Evolutionary conservation across 2,113 vertebrate genomes (phyloP), one percentile per base, ranked within the genome.

Genomic region (Chroicocephalus ridibundus): DNA sequence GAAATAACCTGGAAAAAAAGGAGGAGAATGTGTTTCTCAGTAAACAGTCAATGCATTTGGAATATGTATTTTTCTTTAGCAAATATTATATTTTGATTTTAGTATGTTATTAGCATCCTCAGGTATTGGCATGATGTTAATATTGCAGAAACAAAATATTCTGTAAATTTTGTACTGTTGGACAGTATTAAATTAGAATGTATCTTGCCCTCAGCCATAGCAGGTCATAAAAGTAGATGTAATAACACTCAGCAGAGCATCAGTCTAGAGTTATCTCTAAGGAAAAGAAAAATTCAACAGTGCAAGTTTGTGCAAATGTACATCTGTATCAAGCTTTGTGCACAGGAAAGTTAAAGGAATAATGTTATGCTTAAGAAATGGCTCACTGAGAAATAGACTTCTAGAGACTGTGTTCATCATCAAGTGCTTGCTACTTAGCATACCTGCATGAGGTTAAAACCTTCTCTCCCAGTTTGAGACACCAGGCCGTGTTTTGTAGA

Each of bases 171-270:
- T 90, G n/a, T 92, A 31, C 29, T 74, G 54, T 88, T 88, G 66
- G 79, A 52, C 86, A 75, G 32, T 70, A 74, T 97, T 92, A 72
- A 94, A 95, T 97, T 90, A 92, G 87, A 97, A 93, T 97, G 76
- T 84, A 51, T 95, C 96, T 97, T 96, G 91, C 95, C 95, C 94
- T 96, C 90, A 85, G 94, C 95, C 75, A 58, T 29, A 89, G 52
- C 60, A 97, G 71, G 94, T 86, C 94, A 81, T 92, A 88, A 96
- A 78, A 95, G 91, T 31, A 90, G 51, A 90, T 94, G 72, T 85
- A 97, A 70, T 95, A 96, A 97, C 60, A 77, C 19, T 96, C 90
- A 77, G 68, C 93, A 89, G 88, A 95, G 79, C 69, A 88, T 97
- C 94, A 93, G 92, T 97, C 77, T 68, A 64, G 55, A 82, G 70